These are phyloP conservation scores for Halictus quadricinctus DNA, from an alignment of 2,888 invertebrate genomes.

Conservation along the genomic window DNA sequence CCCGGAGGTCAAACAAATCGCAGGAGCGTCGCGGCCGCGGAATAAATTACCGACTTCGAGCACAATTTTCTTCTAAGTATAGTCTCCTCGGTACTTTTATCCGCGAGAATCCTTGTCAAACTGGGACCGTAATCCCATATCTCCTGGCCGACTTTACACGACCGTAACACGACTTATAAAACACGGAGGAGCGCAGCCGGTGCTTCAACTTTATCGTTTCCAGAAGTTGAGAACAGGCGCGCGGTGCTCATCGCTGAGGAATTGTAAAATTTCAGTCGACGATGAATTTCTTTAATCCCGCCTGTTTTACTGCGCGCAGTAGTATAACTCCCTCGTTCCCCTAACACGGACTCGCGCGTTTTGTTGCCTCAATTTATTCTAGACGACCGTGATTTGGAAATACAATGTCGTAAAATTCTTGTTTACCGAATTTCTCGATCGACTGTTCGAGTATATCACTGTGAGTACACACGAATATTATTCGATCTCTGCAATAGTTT, in stretches of 20 bases:
- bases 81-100: constrained; percentile 1
- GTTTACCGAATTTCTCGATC: constrained; percentile 13
- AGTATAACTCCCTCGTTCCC: neutral
- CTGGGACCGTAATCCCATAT: constrained; percentile 3
- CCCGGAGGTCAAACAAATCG: constrained; percentile 4
- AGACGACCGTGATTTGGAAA: neutral
- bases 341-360: neutral
- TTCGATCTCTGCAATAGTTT: no score
- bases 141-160: constrained; percentile 7
- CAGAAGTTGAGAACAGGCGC: neutral
- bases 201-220: constrained; percentile 15
- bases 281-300: neutral
- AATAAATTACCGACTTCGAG: constrained; percentile 4
- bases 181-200: neutral
- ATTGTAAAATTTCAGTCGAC: constrained; percentile 9
- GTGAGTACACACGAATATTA: no score
- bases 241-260: neutral
- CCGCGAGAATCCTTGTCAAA: constrained; percentile 10
- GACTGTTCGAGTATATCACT: neutral
- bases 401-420: constrained; percentile 21
- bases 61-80: neutral
- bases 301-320: neutral
- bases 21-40: neutral
- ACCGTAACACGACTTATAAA: constrained; percentile 11
- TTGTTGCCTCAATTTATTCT: constrained; percentile 7